Base-by-base conservation (phyloP, 1,140 invertebrate genomes). In the Drosophila equinoxialis region DNA sequence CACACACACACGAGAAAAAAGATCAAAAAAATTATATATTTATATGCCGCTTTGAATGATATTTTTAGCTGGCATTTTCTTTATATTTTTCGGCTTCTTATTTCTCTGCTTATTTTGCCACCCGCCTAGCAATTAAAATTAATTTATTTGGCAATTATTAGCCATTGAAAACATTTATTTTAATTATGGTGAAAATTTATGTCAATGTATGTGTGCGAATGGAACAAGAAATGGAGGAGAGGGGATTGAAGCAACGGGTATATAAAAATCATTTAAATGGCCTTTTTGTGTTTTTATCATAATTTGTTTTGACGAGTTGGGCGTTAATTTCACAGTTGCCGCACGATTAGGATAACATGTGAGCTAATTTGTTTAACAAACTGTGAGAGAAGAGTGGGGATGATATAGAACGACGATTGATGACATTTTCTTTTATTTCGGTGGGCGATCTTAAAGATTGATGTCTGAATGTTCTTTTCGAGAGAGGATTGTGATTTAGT, bases 91-190 rank as follows among this genome's bases (percentile, higher is more conserved):
- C 3, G 4, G 4, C n/a, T 17, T 45, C n/a, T 45, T 4, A 3
- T 20, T 17, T 17, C 6, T 37, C 3, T 33, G 41, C 61, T 65
- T 14, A 13, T 37, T 30, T 30, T 57, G 61, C 68, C 64, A 54
- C 48, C 58, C 72, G 58, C 39, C 48, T 61, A 59, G 84, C 80
- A 87, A 89, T 87, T 87, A 87, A 89, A 87, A 89, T 87, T 73
- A 83, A 86, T 87, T 86, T 87, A 86, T 86, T 87, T 87, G 79
- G 72, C 76, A 79, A 86, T 86, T 86, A 86, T 86, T 86, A 79
- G 81, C 74, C 76, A 87, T 87, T 75, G 79, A 79, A 76, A 77
- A 68, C 83, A 86, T 86, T 85, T 87, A 87, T 87, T 87, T 87
- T 87, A 89, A 87, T 87, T 87, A 87, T 83, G 70, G 75, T 79